Evolutionary conservation across 2,888 invertebrate genomes (phyloP).

Genomic region (Oscheius sp.): DNA sequence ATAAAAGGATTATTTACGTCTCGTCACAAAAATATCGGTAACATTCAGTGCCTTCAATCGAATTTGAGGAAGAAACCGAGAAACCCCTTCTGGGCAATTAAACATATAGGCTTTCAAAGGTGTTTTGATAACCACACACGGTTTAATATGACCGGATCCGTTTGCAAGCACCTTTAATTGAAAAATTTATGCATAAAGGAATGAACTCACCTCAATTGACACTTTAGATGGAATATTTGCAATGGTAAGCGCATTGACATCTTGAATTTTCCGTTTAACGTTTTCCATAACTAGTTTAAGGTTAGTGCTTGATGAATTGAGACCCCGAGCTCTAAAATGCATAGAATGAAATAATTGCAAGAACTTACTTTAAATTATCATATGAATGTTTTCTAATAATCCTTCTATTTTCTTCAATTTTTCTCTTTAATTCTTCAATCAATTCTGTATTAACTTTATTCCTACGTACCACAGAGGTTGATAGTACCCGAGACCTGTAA

Average conservation of each 20-base stretch:
- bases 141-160: slow-evolving; percentile 66
- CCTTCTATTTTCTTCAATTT: slow-evolving; percentile 27
- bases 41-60: slow-evolving; percentile 56
- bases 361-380: slow-evolving; percentile 46
- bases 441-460: slow-evolving; percentile 6
- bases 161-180: slow-evolving; percentile 65
- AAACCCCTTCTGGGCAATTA: slow-evolving; percentile 68
- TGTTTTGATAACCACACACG: slow-evolving; percentile 66
- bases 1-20: slow-evolving; percentile 45
- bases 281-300: slow-evolving; percentile 53
- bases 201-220: slow-evolving; percentile 47
- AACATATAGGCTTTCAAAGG: slow-evolving; percentile 66
- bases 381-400: slow-evolving; percentile 47
- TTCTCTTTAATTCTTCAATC: slow-evolving; percentile 22
- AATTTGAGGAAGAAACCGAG: slow-evolving; percentile 60
- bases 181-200: not conserved
- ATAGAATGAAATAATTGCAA: not conserved
- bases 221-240: slow-evolving; percentile 56
- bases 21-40: slow-evolving; percentile 68
- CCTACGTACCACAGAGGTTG: not conserved
- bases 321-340: slow-evolving; percentile 44
- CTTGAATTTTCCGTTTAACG: slow-evolving; percentile 55
- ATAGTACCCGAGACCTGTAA: slow-evolving; percentile 11
- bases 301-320: slow-evolving; percentile 46
- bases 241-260: slow-evolving; percentile 47